phyloP scores from a whole-genome alignment of 1,140 invertebrate genomes.

The Drosophila mauritiana region DNA sequence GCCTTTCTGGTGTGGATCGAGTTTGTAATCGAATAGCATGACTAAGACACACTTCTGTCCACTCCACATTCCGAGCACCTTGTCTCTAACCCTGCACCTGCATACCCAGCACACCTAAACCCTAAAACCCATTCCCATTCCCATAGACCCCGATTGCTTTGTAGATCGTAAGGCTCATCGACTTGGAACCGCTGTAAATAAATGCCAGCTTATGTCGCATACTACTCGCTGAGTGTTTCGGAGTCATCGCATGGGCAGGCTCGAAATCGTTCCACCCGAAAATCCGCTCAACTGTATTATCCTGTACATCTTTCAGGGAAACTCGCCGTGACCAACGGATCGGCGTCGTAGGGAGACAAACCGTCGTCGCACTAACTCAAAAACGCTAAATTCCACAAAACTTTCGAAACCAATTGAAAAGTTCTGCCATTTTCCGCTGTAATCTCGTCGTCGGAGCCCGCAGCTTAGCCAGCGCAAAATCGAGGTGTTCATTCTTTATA shows the following conservation, averaged over 20 bases:
- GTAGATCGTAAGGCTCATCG: conserved; percentile 35
- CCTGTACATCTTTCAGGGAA: conserved; percentile 65
- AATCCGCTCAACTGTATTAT: conserved; percentile 35
- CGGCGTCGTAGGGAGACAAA: conserved; percentile 49
- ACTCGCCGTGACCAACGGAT: conserved; percentile 57
- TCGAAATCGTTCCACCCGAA: conserved; percentile 10
- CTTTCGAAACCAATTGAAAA: conserved; percentile 56
- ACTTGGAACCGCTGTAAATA: conserved; percentile 59
- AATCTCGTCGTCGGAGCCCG: conserved; percentile 45
- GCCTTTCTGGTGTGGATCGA: conserved; percentile 14
- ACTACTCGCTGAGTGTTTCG: conserved; percentile 14
- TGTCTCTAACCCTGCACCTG: conserved; percentile 10
- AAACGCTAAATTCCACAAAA: conserved; percentile 78
- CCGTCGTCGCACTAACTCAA: conserved; percentile 70
- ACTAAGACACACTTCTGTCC: conserved; percentile 33
- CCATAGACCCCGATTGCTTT: conserved; percentile 39
- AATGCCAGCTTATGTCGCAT: conserved; percentile 40
- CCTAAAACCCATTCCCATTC: conserved; percentile 3
- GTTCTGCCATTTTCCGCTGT: conserved; percentile 70
- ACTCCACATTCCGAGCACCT: background rate
- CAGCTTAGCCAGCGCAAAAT: conserved; percentile 67
- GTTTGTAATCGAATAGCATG: conserved; percentile 46
- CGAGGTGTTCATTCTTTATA: conserved; percentile 71
- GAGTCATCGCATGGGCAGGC: conserved; percentile 50
- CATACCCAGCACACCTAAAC: conserved; percentile 7